Evolutionary conservation across 2,113 vertebrate genomes (phyloP), one percentile per base, ranked within the genome.

Genomic region (Plectropomus leopardus): DNA sequence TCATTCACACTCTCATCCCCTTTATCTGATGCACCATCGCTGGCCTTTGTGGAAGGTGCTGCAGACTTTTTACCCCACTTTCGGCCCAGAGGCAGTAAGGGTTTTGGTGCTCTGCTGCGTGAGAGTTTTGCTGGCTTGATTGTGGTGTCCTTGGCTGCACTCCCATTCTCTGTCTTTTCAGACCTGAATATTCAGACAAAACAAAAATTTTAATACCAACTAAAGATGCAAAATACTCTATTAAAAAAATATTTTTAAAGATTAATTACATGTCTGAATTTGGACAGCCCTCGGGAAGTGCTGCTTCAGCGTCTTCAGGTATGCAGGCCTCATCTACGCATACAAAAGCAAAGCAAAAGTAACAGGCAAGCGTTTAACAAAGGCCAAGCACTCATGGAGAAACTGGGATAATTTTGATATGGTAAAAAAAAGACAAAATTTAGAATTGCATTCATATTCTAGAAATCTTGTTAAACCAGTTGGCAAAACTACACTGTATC

Each of bases 91-190:
- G 92, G 92, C 66, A 90, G 86, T 4, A 80, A 78, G n/a, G 87
- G 26, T 79, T 86, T 94, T 15, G 80, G 75, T 36, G 90, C 91
- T 59, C 77, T 87, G 21, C 80, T 86, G 28, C 80, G 93, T 40
- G 88, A 9, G 1, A 93, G 71, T 6, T 88, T 94, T 74, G 86
- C 92, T 64, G 93, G 88, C 42, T 92, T 91, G 78, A 92, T 72
- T 61, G 80, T 16, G 50, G 16, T 4, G 1, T 74, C 65, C 16
- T 91, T 91, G 79, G 77, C 48, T 65, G 85, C 79, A 19, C 78
- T 80, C 81, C 48, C 30, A 54, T 89, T 61, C 21, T 87, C 85
- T 2, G 68, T 32, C 26, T 83, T 69, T 44, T 92, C 84, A 68
- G 69, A 40, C 36, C 94, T 94, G 50, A 58, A 64, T 19, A 54